Conservation (phyloP, 2,797 vertebrate species). For the Nasua narica region DNA sequence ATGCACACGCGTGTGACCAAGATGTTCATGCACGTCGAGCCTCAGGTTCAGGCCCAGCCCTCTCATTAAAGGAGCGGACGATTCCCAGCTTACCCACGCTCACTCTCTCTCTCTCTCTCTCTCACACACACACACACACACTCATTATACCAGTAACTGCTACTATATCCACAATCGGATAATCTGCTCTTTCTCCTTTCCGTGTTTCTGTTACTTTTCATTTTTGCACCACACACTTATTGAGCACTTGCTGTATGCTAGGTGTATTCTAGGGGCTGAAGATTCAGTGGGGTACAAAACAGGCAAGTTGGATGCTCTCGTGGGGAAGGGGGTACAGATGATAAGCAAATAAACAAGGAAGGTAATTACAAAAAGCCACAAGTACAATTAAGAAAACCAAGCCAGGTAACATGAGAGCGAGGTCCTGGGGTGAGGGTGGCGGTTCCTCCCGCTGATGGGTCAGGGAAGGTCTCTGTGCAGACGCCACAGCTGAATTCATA, state of each 20-base stretch:
- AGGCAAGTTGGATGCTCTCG: not conserved
- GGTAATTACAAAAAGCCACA: not conserved
- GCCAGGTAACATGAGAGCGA: not conserved
- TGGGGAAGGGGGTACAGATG: not conserved
- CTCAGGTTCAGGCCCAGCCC: not conserved
- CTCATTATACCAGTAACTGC: not conserved
- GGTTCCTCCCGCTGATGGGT: not conserved
- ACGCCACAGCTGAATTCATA: not conserved
- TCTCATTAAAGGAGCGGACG: not conserved
- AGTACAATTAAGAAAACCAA: not conserved
- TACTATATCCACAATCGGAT: no score
- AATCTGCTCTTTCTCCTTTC: not conserved
- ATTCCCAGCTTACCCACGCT: not conserved
- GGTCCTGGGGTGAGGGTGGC: not conserved
- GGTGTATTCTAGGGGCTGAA: not conserved
- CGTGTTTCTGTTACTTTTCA: not conserved
- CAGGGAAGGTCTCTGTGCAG: not conserved
- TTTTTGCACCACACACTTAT: not conserved
- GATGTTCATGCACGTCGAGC: no score
- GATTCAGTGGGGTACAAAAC: not conserved
- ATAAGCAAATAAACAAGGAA: not conserved
- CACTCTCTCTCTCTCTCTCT: no score
- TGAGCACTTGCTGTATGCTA: not conserved
- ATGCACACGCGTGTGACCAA: not conserved
- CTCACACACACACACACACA: no score